Evolutionary conservation across 2,797 vertebrate species (phyloP).

Genomic region (Rhinogobio ventralis): DNA sequence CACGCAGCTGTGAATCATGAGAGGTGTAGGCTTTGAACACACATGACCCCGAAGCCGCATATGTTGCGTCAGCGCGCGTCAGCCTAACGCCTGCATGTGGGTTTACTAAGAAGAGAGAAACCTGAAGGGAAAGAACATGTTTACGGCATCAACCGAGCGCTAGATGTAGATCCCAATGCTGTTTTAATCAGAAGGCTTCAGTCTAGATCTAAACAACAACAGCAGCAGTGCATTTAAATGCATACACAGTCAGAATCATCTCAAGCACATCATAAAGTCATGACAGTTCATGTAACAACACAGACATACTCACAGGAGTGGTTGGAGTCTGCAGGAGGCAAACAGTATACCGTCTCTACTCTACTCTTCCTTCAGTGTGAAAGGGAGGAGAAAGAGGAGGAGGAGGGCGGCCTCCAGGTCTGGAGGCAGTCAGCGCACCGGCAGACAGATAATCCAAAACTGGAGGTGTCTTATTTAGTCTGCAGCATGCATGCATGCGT

Average conservation of each 20-base stretch:
- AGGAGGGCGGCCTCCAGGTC: slow-evolving; percentile 57
- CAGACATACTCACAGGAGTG: slow-evolving; percentile 69
- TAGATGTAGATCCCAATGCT: background rate
- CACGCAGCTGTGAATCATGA: slow-evolving; percentile 10
- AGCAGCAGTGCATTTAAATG: background rate
- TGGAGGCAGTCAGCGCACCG: slow-evolving; percentile 55
- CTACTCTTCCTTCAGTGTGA: slow-evolving; percentile 48
- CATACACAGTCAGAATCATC: background rate
- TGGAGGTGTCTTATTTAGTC: slow-evolving; percentile 54
- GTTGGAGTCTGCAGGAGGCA: slow-evolving; percentile 53
- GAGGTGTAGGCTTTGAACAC: slow-evolving; percentile 26
- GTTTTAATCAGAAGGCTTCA: background rate
- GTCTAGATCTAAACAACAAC: background rate
- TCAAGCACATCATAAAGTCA: slow-evolving; percentile 20
- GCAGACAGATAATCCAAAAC: slow-evolving; percentile 63
- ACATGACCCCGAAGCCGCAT: slow-evolving; percentile 17
- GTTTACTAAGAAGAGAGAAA: slow-evolving; percentile 8
- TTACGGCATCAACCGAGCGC: background rate
- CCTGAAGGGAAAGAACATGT: slow-evolving; percentile 24
- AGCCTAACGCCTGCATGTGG: slow-evolving; percentile 6
- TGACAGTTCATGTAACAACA: slow-evolving; percentile 36
- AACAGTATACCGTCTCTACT: slow-evolving; percentile 53
- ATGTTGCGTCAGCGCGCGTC: background rate
- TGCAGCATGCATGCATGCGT: slow-evolving; percentile 39
- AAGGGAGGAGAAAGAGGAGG: slow-evolving; percentile 34